Conservation (phyloP, 2,888 invertebrate species). For the Deladenus siricidicola region DNA sequence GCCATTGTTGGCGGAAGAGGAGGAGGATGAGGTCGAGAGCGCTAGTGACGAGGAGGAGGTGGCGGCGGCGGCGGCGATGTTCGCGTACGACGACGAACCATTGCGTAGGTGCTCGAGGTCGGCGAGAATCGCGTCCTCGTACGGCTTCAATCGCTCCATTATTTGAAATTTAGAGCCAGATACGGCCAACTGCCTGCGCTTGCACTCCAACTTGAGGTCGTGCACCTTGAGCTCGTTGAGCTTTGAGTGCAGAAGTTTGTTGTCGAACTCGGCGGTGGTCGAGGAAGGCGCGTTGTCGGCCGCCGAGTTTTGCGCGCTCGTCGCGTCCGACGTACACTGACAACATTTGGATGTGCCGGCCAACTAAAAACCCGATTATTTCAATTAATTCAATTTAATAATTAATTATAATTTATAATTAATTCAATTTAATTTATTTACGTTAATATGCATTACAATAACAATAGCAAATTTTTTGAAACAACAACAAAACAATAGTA, state of each 20-base stretch:
- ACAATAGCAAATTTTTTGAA: too few species aligned
- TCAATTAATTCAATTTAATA: background rate
- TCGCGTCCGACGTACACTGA: background rate
- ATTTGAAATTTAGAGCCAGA: slow-evolving; percentile 83
- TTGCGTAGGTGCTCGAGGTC: background rate
- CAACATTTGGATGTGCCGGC: background rate
- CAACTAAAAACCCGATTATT: background rate
- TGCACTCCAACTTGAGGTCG: slow-evolving; percentile 63
- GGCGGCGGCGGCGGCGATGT: background rate
- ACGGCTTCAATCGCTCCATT: slow-evolving; percentile 75
- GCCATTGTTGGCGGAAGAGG: background rate
- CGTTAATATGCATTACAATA: too few species aligned
- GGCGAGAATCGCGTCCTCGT: slow-evolving; percentile 47
- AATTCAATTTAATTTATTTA: too few species aligned
- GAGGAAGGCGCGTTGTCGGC: slow-evolving; percentile 9
- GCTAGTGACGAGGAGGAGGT: background rate
- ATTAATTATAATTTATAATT: background rate
- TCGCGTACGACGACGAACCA: background rate
- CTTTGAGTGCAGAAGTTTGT: background rate
- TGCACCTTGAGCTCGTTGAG: slow-evolving; percentile 23
- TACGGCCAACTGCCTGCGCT: slow-evolving; percentile 83
- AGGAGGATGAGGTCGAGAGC: background rate
- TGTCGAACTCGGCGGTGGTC: slow-evolving; percentile 9
- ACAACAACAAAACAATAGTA: too few species aligned
- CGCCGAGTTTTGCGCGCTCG: background rate